Percentiles rank a stretch among this genome's conserved stretches.
These are phyloP conservation scores for Latrodectus elegans DNA, from an alignment of 2,888 invertebrate genomes.

Conservation along the genomic window DNA sequence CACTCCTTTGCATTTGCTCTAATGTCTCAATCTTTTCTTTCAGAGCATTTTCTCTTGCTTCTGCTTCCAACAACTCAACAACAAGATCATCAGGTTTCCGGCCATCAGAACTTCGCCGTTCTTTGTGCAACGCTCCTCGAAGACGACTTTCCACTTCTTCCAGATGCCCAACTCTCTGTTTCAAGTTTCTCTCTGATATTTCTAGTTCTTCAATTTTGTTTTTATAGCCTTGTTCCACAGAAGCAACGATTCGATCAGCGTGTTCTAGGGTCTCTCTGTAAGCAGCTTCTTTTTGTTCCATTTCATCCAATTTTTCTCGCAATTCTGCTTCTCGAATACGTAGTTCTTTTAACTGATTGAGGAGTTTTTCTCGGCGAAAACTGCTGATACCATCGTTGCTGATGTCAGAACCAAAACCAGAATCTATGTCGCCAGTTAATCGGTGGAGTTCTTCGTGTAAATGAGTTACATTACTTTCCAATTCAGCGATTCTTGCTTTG, in stretches of 20 bases:
- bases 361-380: slow-evolving; percentile 38
- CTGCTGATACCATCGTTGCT: slow-evolving; percentile 28
- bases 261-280: slow-evolving; percentile 71
- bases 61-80: slow-evolving; percentile 60
- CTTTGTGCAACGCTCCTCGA: slow-evolving; percentile 44
- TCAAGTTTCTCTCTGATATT: slow-evolving; percentile 55
- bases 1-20: slow-evolving; percentile 52
- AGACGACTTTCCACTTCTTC: slow-evolving; percentile 66
- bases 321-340: slow-evolving; percentile 75
- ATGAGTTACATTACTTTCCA: slow-evolving; percentile 61
- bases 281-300: slow-evolving; percentile 69
- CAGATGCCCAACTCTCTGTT: slow-evolving; percentile 40
- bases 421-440: slow-evolving; percentile 39
- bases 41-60: slow-evolving; percentile 59
- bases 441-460: slow-evolving; percentile 62
- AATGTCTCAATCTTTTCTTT: slow-evolving; percentile 57
- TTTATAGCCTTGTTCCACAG: slow-evolving; percentile 71
- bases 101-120: slow-evolving; percentile 51
- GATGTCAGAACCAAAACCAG: slow-evolving; percentile 37
- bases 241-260: slow-evolving; percentile 71
- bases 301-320: slow-evolving; percentile 69
- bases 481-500: slow-evolving; percentile 63
- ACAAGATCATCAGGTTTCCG: slow-evolving; percentile 60
- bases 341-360: slow-evolving; percentile 45
- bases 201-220: slow-evolving; percentile 69